Base-by-base conservation (phyloP, 1,140 invertebrate genomes). In the Eueides isabella region DNA sequence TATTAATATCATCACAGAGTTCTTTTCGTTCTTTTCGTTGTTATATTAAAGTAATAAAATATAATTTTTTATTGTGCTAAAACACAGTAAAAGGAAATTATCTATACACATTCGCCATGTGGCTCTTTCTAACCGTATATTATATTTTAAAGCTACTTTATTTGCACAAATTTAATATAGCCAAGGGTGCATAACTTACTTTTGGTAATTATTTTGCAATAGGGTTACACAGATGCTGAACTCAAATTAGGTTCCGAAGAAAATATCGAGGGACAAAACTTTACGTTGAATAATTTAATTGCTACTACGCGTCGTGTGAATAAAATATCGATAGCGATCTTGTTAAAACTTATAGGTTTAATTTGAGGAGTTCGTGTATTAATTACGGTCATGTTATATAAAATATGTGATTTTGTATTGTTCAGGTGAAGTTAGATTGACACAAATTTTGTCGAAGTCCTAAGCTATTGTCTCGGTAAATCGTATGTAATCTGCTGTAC, bases 161-260 rank as follows among this genome's bases (percentile, higher is more conserved):
- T 91, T 89, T 87, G 86, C 79, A 78, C 79, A 87, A 92, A 92
- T 92, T 90, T 83, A 80, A 87, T 87, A 86, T 85, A 88, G 76
- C 89, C 86, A 89, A 89, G 91, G 91, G 91, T 93, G 91, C 91
- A 93, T 93, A 92, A 91, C 84, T 92, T 91, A 88, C 89, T 89
- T 86, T 87, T 70, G 77, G 83, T 91, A 92, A 92, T 93, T 93
- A 93, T 92, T 86, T 90, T 86, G 84, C 84, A 87, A 90, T 93
- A 87, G 87, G 83, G 85, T 84, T 83, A 80, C 85, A 81, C 90
- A 92, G 89, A 88, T 92, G 91, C 82, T 80, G 81, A 79, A 79
- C 76, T 77, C 71, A 81, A 89, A 86, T 88, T 85, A 82, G 83
- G 74, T 80, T 70, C 72, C 71, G 75, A 89, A 87, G 84, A 86